These are phyloP conservation scores for Coendou prehensilis DNA, from an alignment of 2,797 vertebrate species.

Conservation along the genomic window DNA sequence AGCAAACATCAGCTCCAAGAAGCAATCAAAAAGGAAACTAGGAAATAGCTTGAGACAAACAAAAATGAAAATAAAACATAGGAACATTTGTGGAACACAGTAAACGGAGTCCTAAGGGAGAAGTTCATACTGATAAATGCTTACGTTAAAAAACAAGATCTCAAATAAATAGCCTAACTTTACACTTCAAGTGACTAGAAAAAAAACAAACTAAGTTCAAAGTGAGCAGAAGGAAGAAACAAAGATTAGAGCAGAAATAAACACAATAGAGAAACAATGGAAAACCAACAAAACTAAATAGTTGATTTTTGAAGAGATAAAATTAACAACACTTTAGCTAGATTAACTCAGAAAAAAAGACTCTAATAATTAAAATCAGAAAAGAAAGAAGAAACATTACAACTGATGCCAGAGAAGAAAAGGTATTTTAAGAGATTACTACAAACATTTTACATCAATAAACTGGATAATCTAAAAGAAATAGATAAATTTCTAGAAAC, in stretches of 20 bases:
- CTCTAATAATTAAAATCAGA: not conserved
- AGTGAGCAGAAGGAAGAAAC: not conserved
- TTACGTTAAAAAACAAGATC: not conserved
- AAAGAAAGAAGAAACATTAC: not conserved
- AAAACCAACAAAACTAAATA: not conserved
- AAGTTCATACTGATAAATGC: not conserved
- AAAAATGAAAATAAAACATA: not conserved
- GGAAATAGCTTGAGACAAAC: not conserved
- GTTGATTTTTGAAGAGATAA: not conserved
- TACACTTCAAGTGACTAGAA: not conserved
- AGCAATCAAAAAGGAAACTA: not conserved
- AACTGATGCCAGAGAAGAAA: not conserved
- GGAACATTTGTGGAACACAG: too few species aligned
- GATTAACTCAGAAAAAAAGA: not conserved
- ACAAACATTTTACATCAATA: not conserved
- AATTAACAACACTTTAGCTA: not conserved
- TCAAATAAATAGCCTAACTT: not conserved
- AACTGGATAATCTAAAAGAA: not conserved
- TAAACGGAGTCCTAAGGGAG: not conserved
- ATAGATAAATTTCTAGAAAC: slow-evolving; percentile 7
- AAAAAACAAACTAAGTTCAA: not conserved
- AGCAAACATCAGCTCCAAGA: not conserved
- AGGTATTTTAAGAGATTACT: not conserved
- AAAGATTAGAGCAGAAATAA: not conserved
- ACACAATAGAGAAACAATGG: not conserved